Evolutionary conservation across 2,113 vertebrate species (phyloP), one percentile per base, ranked within the genome.

Genomic region (Phalacrocorax pelagicus): DNA sequence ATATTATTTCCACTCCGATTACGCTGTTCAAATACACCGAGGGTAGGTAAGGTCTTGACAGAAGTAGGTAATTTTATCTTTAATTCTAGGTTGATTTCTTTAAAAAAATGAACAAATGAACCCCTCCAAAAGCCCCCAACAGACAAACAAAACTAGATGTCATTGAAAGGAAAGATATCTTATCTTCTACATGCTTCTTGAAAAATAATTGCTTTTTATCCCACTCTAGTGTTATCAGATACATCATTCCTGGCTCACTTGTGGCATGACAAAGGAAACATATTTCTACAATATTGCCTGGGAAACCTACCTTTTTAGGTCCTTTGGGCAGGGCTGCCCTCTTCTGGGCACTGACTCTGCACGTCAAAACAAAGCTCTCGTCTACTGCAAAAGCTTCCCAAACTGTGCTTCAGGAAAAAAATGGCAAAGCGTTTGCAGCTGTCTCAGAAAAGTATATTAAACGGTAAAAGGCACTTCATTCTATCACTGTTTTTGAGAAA

Each of bases 261-360:
- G 26, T 2, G 17, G 29, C 47, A 42, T 4, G 13, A 17, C 24
- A 51, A 47, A 30, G 40, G 32, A 52, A 34, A 5, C 5, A 0
- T 2, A 30, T 18, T 72, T 36, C 3, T 4, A 11, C 21, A 0
- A 10, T 3, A 6, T 0, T 26, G 29, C 49, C 24, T 7, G 34
- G 42, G 32, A 79, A 19, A 9, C 7, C 11, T 5, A 11, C 44
- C 24, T 57, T 20, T 6, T 5, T 2, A 15, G 75, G 55, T 94
- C 40, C 69, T 44, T 10, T 15, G 59, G 51, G 63, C 59, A 94
- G 55, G 34, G 69, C 2, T 40, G 63, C 77, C 72, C 84, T 83
- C 77, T 77, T 23, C 84, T 54, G 90, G 91, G 51, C 51, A 44
- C 2, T 5, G 38, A 18, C 24, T 52, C 69, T 10, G 38, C 44